A percentile compares a stretch with the other conserved stretches of the same genome.
Conservation (phyloP, 2,113 vertebrate genomes). For the Rhinogobius similis region DNA sequence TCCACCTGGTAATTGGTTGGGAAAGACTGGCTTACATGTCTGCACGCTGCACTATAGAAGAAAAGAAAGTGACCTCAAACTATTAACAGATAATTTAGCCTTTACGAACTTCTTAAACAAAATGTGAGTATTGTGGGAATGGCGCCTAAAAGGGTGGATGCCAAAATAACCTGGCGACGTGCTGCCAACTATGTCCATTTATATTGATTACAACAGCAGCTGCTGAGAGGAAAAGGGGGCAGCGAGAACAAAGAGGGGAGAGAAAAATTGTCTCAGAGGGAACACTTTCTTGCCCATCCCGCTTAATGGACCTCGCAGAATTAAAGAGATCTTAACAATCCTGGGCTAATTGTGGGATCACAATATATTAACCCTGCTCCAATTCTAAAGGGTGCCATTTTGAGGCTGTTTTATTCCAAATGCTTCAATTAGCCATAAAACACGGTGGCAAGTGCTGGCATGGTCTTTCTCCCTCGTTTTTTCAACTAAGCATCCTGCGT, state of each 20-base stretch:
- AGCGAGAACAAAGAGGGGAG: conserved; percentile 55
- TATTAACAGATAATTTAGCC: not conserved
- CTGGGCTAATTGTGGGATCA: conserved; percentile 86
- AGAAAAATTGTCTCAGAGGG: conserved; percentile 69
- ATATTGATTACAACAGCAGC: conserved; percentile 65
- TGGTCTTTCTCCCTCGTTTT: conserved; percentile 27
- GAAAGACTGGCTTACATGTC: not conserved
- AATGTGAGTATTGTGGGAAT: conserved; percentile 22
- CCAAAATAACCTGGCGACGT: conserved; percentile 54
- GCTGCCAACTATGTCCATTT: conserved; percentile 47
- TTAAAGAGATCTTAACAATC: conserved; percentile 85
- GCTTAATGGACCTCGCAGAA: conserved; percentile 89
- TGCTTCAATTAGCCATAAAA: conserved; percentile 83
- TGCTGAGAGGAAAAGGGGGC: conserved; percentile 50
- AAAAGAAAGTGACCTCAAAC: not conserved
- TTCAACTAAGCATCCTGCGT: conserved; percentile 32
- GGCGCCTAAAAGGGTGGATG: conserved; percentile 36
- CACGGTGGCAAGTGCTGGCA: conserved; percentile 71
- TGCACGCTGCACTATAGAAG: not conserved
- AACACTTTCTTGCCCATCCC: conserved; percentile 66
- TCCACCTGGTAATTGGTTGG: too few species aligned
- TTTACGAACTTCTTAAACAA: conserved; percentile 49
- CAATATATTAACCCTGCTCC: conserved; percentile 83
- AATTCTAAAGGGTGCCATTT: conserved; percentile 80
- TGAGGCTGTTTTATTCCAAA: conserved; percentile 78